Evolutionary conservation across 1,140 invertebrate species (phyloP), one percentile per base, ranked within the genome.

Genomic region (Pseudachorutes palmiensis): DNA sequence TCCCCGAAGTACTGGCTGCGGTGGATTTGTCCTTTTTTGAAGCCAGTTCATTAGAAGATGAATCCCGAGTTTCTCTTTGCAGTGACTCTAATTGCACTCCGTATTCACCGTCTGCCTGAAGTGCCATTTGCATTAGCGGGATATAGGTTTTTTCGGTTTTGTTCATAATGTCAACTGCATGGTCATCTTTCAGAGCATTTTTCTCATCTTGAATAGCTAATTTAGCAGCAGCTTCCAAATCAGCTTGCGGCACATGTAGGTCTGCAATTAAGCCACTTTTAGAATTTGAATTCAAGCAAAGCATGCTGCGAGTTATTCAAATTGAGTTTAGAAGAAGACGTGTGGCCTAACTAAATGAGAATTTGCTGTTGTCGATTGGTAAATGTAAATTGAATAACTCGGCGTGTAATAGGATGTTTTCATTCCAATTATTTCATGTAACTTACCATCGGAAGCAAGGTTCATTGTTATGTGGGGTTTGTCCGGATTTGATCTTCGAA

Each of bases 161-260:
- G 5, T 28, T 30, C 24, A 33, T 29, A 61, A 12, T n/a, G 2
- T 22, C 3, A 2, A 12, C 9, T 16, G n/a, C 14, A n/a, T 62
- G 2, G 16, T 59, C 33, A 12, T 51, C 64, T 22, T 66, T 32
- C 36, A 9, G 30, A 19, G 60, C 2, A 2, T 28, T 31, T 31
- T 68, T 31, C 14, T 36, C 63, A 30, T 71, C 70, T n/a, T 33
- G 26, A 1, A 29, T 58, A 0, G 66, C 66, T 19, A 68, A 41
- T 5, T 22, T 2, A 1, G 70, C 70, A 16, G 70, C 70, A 3
- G 57, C 64, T 32, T 71, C 70, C 33, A 71, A 60, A 19, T 68
- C 41, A 1, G 41, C 32, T 19, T 33, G 24, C 12, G 70, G 70
- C 2, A 71, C 70, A 22, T 57, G 62, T 26, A 65, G 16, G 22